These are phyloP conservation scores for Acrocyrtus sp. DNA, from an alignment of 2,888 invertebrate genomes.

Conservation along the genomic window DNA sequence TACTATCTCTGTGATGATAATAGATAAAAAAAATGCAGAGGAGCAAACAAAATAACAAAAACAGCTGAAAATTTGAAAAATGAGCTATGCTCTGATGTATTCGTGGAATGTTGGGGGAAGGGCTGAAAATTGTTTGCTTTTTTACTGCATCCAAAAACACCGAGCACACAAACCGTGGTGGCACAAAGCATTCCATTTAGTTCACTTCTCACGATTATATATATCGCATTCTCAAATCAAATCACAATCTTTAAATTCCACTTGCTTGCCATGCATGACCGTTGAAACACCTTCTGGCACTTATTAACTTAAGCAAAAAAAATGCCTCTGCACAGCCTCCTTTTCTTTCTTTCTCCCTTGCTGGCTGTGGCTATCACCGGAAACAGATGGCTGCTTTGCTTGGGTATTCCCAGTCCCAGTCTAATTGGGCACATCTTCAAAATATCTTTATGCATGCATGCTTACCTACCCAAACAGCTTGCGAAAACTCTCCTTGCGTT, in stretches of 20 bases:
- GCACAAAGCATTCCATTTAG: conserved; percentile 1
- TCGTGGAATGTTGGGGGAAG: not conserved
- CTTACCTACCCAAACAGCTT: not conserved
- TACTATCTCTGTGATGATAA: no score
- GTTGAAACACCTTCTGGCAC: not conserved
- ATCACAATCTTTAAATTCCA: conserved; percentile 34
- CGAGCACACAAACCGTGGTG: no score
- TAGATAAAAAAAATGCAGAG: not conserved
- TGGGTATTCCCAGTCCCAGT: conserved; percentile 35
- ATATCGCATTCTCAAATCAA: not conserved
- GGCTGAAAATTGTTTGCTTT: not conserved
- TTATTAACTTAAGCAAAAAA: not conserved
- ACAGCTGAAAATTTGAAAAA: not conserved
- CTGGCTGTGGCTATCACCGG: conserved; percentile 10
- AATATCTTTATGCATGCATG: not conserved
- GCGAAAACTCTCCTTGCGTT: not conserved
- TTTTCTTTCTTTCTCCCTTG: not conserved
- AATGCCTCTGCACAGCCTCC: not conserved
- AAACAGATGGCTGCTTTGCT: conserved; percentile 43
- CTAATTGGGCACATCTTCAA: not conserved
- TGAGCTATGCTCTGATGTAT: not conserved
- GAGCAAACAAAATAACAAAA: not conserved
- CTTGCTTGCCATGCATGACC: conserved; percentile 7
- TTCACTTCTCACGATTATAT: conserved; percentile 20
- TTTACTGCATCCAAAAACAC: not conserved